A percentile compares a stretch with the other conserved stretches of the same genome.
Evolutionary conservation across 2,113 vertebrate genomes (phyloP).

Genomic region (Lophura nycthemera): DNA sequence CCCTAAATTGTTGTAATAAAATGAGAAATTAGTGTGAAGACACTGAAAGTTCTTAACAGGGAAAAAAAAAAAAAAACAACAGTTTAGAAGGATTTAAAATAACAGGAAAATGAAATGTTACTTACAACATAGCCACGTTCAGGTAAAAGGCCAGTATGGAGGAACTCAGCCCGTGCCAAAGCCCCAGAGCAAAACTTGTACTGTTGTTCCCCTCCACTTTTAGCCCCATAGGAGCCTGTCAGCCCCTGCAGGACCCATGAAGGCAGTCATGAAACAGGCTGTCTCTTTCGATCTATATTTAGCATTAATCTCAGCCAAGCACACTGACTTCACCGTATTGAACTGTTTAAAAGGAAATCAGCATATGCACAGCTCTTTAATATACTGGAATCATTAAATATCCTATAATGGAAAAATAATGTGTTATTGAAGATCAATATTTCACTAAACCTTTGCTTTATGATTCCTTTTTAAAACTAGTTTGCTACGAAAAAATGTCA

Average conservation of each 20-base stretch:
- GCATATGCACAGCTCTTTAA: background rate
- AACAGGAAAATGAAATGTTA: constrained; percentile 27
- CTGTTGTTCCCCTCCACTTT: background rate
- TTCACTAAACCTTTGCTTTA: background rate
- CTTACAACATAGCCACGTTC: constrained; percentile 65
- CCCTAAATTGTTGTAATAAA: background rate
- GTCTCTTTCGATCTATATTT: constrained; percentile 69
- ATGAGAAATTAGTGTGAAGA: background rate
- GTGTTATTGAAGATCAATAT: background rate
- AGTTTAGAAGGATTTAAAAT: background rate
- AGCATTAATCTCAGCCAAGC: constrained; percentile 59
- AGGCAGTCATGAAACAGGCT: constrained; percentile 47
- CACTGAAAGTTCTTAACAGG: background rate
- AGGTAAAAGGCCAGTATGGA: background rate
- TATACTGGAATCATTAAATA: background rate
- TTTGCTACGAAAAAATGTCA: background rate
- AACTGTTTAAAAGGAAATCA: constrained; percentile 6
- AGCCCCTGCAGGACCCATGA: background rate
- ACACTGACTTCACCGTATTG: background rate
- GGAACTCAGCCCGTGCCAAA: constrained; percentile 31
- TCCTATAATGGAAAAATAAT: background rate
- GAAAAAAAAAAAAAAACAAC: background rate
- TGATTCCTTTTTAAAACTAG: background rate
- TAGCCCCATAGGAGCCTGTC: background rate
- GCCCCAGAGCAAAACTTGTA: background rate